A percentile compares a stretch with the other conserved stretches of the same genome.
Evolutionary conservation across 2,797 vertebrate genomes (phyloP).

Genomic region (Cryptoprocta ferox): DNA sequence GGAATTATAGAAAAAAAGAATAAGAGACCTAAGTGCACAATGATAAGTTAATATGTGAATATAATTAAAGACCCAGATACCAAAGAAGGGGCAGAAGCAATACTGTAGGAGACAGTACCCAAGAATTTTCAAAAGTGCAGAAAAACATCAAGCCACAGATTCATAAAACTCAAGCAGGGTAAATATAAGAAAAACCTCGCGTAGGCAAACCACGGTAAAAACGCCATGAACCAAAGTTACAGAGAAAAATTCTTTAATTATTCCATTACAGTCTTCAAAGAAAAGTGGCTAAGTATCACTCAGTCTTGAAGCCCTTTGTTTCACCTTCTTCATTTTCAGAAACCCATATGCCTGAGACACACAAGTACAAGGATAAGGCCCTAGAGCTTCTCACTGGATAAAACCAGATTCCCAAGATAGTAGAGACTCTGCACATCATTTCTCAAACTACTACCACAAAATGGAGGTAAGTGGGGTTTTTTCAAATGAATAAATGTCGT

Average conservation of each 20-base stretch:
- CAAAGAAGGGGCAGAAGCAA: neutral
- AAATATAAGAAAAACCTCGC: neutral
- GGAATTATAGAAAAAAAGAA: neutral
- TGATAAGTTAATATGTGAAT: neutral
- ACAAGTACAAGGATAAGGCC: neutral
- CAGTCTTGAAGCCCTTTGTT: neutral
- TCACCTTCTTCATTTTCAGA: neutral
- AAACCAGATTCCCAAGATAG: neutral
- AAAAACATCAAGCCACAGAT: neutral
- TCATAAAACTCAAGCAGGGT: neutral
- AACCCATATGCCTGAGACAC: neutral
- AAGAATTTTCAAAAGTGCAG: neutral
- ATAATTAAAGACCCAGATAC: neutral
- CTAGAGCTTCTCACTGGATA: neutral
- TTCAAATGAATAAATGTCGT: neutral
- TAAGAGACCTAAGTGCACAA: neutral
- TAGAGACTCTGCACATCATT: neutral
- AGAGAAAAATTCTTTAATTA: neutral
- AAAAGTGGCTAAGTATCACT: neutral
- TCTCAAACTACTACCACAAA: conserved; percentile 3
- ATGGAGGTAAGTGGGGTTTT: neutral
- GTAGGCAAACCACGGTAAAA: neutral
- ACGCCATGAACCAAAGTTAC: neutral
- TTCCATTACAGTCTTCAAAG: neutral
- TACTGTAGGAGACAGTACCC: neutral